Percentiles rank a stretch among this genome's conserved stretches.
Conservation (phyloP, 2,888 invertebrate genomes). For the Diachrysia chrysitis region DNA sequence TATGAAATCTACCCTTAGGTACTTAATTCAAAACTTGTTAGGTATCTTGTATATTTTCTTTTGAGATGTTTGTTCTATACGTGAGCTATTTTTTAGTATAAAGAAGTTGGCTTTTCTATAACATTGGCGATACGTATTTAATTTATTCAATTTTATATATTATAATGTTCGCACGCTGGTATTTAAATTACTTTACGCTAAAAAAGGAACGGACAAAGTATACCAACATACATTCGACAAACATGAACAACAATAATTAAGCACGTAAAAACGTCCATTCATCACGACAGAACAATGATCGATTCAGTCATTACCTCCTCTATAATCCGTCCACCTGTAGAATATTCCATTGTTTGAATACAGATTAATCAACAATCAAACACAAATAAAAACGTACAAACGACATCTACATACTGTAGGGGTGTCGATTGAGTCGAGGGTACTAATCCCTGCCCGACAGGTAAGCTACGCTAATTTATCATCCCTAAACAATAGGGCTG, state of each 20-base stretch:
- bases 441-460: slow-evolving; percentile 84
- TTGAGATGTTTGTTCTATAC: too few species aligned
- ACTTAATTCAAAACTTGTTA: too few species aligned
- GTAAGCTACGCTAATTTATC: slow-evolving; percentile 88
- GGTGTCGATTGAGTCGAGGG: slow-evolving; percentile 79
- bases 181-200: too few species aligned
- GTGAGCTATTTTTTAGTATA: too few species aligned
- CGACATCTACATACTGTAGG: slow-evolving; percentile 63
- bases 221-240: background rate
- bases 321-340: slow-evolving; percentile 40
- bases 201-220: background rate
- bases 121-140: too few species aligned
- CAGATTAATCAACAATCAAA: slow-evolving; percentile 83
- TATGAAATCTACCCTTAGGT: too few species aligned
- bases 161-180: too few species aligned
- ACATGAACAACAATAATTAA: slow-evolving; percentile 13
- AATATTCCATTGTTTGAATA: slow-evolving; percentile 69
- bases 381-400: slow-evolving; percentile 83
- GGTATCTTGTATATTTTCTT: too few species aligned
- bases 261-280: slow-evolving; percentile 9
- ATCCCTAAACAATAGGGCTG: slow-evolving; percentile 84
- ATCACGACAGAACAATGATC: slow-evolving; percentile 28
- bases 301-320: slow-evolving; percentile 8
- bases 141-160: too few species aligned
- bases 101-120: too few species aligned